Conservation (phyloP, 2,888 invertebrate species). For the Ferrisia virgata region DNA sequence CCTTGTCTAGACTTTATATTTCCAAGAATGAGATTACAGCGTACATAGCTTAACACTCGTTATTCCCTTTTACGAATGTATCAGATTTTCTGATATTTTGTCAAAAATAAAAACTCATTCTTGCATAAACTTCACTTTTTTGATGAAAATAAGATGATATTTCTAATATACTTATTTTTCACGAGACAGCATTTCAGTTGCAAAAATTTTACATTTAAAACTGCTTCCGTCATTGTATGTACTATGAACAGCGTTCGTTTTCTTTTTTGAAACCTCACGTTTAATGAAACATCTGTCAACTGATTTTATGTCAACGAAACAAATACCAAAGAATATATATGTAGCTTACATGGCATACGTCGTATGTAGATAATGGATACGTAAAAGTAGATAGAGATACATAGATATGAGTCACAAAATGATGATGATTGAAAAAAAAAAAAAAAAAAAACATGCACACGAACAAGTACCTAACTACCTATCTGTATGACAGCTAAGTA, state of each 20-base stretch:
- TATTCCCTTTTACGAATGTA: not conserved
- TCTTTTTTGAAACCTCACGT: not conserved
- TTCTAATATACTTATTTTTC: not conserved
- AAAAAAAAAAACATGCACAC: not conserved
- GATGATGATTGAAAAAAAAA: not conserved
- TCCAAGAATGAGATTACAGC: not conserved
- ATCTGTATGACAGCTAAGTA: not conserved
- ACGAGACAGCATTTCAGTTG: not conserved
- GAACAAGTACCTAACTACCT: no score
- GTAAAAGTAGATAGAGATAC: not conserved
- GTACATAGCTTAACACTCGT: not conserved
- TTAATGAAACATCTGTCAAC: conserved; percentile 5
- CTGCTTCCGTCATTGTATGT: not conserved
- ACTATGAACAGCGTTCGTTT: not conserved
- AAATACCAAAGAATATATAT: not conserved
- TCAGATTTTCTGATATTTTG: not conserved
- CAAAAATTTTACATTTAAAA: not conserved
- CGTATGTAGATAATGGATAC: not conserved
- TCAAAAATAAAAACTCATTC: not conserved
- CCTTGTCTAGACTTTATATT: no score
- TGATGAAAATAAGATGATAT: not conserved
- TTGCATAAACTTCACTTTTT: not conserved
- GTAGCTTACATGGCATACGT: not conserved
- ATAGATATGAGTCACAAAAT: no score
- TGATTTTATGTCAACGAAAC: not conserved